Conservation (phyloP, 2,113 vertebrate genomes). For the Neolamprologus caudopunctatus region DNA sequence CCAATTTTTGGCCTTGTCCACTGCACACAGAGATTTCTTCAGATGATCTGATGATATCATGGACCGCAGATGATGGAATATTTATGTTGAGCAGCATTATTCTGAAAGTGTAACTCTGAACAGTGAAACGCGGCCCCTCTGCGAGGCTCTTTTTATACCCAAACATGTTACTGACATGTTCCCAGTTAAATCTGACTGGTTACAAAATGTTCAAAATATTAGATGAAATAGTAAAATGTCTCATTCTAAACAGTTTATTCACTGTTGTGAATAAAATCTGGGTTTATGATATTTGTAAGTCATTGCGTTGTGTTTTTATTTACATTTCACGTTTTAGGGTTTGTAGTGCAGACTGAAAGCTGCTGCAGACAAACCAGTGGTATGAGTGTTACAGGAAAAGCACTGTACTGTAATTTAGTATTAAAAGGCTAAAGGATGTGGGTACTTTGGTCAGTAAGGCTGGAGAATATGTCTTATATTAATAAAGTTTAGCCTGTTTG, state of each 20-base stretch:
- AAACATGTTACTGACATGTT: not conserved
- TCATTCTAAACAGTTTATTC: not conserved
- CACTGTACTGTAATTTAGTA: not conserved
- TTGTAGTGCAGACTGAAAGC: not conserved
- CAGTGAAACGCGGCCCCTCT: accelerated
- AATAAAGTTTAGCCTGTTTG: not conserved
- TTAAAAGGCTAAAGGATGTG: not conserved
- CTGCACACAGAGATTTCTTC: not conserved
- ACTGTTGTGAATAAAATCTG: not conserved
- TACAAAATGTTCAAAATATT: accelerated
- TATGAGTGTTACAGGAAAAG: not conserved
- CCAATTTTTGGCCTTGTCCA: not conserved
- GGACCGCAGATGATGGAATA: accelerated
- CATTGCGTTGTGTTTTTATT: accelerated
- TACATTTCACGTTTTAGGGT: accelerated
- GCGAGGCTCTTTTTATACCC: not conserved
- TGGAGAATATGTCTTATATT: not conserved
- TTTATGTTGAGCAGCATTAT: not conserved
- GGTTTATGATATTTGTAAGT: not conserved
- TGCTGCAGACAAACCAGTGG: accelerated
- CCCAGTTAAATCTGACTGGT: not conserved
- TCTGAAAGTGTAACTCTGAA: accelerated
- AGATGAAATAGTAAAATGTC: not conserved
- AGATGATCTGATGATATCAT: accelerated
- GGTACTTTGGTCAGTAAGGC: accelerated